phyloP scores from a whole-genome alignment of 1,140 invertebrate genomes.

The Zophobas atratus region DNA sequence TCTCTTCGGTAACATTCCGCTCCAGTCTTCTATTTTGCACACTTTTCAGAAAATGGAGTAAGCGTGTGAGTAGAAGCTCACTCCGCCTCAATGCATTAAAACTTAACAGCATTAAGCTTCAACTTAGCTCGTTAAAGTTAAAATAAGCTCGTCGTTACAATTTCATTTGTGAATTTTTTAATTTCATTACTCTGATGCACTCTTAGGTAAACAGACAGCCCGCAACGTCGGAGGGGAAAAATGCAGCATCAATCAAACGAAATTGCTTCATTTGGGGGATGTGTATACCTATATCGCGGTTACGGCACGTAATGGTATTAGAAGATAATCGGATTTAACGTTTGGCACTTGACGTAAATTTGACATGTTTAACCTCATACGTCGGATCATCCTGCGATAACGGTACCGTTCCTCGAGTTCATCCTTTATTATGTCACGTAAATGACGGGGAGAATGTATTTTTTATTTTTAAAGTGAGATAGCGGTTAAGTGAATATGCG shows the following conservation, averaged over 20 bases:
- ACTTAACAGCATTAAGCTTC: slow-evolving; percentile 27
- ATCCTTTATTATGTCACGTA: slow-evolving; percentile 25
- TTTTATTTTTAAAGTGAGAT: slow-evolving; percentile 16
- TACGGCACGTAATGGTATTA: slow-evolving; percentile 28
- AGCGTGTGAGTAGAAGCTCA: not conserved
- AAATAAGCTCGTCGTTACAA: not conserved
- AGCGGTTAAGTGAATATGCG: not conserved
- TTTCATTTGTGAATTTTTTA: slow-evolving; percentile 24
- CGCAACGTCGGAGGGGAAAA: not conserved
- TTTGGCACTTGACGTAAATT: slow-evolving; percentile 46
- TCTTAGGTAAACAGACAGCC: not conserved
- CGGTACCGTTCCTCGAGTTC: slow-evolving; percentile 13
- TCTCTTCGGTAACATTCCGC: too few species aligned
- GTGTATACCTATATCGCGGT: slow-evolving; percentile 8
- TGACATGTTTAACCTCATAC: slow-evolving; percentile 43
- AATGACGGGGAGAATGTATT: slow-evolving; percentile 4
- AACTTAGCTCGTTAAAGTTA: not conserved
- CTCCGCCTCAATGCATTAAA: slow-evolving; percentile 9
- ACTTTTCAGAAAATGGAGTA: not conserved
- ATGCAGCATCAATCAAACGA: slow-evolving; percentile 13
- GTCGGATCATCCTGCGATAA: slow-evolving; percentile 14
- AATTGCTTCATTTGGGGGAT: slow-evolving; percentile 29
- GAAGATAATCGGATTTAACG: slow-evolving; percentile 46
- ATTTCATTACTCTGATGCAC: slow-evolving; percentile 12
- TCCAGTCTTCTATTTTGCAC: not conserved